Percentiles rank a stretch among this genome's conserved stretches.
Evolutionary conservation across 1,140 invertebrate species (phyloP).

Genomic region (Platyura marginata): DNA sequence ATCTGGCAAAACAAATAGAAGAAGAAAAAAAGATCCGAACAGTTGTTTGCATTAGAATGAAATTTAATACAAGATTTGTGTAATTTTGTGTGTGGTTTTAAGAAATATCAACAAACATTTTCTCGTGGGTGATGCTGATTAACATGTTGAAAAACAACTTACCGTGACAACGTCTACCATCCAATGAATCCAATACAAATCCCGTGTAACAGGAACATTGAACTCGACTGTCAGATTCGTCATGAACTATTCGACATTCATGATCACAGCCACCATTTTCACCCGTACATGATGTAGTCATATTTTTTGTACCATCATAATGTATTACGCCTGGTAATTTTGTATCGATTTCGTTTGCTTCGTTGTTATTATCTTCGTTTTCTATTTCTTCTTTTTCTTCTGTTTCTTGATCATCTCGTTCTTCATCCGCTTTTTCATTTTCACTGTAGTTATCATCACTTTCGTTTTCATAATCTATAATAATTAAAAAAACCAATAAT

Average conservation of each 20-base stretch:
- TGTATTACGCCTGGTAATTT: background rate
- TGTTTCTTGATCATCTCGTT: slow-evolving; percentile 6
- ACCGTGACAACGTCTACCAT: slow-evolving; percentile 18
- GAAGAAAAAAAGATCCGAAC: too few species aligned
- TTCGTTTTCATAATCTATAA: background rate
- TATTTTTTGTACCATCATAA: background rate
- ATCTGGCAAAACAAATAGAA: too few species aligned
- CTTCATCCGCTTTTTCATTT: slow-evolving; percentile 5
- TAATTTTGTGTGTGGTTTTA: background rate
- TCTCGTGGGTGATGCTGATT: too few species aligned
- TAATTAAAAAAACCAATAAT: background rate
- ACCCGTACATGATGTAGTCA: slow-evolving; percentile 12
- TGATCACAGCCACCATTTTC: slow-evolving; percentile 21
- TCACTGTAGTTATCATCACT: slow-evolving; percentile 1
- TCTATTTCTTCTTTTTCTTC: background rate
- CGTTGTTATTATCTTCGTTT: background rate
- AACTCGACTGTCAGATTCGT: slow-evolving; percentile 13
- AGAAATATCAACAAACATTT: too few species aligned
- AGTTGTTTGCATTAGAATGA: too few species aligned
- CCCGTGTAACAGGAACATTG: slow-evolving; percentile 17
- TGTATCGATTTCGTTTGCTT: background rate
- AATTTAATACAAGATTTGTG: background rate
- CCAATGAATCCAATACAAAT: slow-evolving; percentile 15
- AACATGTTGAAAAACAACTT: background rate
- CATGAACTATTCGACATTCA: slow-evolving; percentile 16